Conservation (phyloP, 1,140 invertebrate species). For the Temnothorax nylanderi region DNA sequence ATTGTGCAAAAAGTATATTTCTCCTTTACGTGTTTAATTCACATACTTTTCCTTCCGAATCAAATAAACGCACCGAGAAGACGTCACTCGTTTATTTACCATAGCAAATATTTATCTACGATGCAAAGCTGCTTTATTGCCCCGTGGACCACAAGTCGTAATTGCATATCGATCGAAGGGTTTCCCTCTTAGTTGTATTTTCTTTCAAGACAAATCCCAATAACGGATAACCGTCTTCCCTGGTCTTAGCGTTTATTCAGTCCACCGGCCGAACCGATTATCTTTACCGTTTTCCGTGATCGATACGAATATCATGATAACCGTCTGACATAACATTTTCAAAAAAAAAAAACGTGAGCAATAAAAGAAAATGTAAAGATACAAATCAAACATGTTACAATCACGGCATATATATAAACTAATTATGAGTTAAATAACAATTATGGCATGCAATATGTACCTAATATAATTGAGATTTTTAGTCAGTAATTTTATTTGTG, state of each 20-base stretch:
- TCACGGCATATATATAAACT: neutral
- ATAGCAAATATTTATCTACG: conserved; percentile 66
- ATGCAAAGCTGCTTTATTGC: conserved; percentile 43
- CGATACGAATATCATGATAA: neutral
- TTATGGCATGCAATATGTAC: neutral
- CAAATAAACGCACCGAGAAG: conserved; percentile 32
- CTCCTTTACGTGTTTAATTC: conserved; percentile 27
- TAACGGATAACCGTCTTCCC: neutral
- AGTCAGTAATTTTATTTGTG: neutral
- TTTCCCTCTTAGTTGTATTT: conserved; percentile 8
- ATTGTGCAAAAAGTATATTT: neutral
- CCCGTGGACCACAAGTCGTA: conserved; percentile 51
- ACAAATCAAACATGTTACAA: neutral
- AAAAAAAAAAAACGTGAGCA: neutral
- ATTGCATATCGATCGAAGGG: conserved; percentile 68
- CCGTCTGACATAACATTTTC: neutral
- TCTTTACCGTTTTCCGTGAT: neutral
- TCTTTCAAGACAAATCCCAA: conserved; percentile 36
- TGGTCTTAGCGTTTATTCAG: conserved; percentile 46
- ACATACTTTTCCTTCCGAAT: conserved; percentile 8
- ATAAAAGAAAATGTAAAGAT: neutral
- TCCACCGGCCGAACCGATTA: neutral
- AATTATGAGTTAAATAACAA: neutral
- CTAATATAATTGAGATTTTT: neutral
- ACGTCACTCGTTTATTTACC: conserved; percentile 43